These are phyloP conservation scores for Caenorhabditis tropicalis DNA, from an alignment of 1,140 invertebrate species.

Conservation along the genomic window DNA sequence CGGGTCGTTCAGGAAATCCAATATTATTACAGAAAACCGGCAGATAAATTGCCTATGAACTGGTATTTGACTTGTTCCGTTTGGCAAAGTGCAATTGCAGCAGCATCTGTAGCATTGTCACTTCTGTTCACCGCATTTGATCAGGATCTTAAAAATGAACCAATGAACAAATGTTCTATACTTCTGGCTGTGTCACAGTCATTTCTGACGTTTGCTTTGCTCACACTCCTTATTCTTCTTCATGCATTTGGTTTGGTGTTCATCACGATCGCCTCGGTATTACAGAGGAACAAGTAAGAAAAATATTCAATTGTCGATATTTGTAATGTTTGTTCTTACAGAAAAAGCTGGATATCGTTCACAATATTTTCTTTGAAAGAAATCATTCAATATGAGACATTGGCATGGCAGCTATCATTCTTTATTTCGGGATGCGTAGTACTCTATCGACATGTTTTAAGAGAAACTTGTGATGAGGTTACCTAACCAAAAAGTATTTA, in stretches of 20 bases:
- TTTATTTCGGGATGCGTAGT: slow-evolving; percentile 31
- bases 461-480: slow-evolving; percentile 39
- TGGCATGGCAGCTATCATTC: slow-evolving; percentile 25
- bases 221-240: slow-evolving; percentile 31
- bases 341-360: slow-evolving; percentile 26
- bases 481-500: not conserved
- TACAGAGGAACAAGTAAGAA: slow-evolving; percentile 10
- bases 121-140: slow-evolving; percentile 50
- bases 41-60: not conserved
- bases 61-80: slow-evolving; percentile 26
- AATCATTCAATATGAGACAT: slow-evolving; percentile 23
- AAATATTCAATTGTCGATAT: no score
- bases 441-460: slow-evolving; percentile 30
- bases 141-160: not conserved
- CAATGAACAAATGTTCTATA: slow-evolving; percentile 41
- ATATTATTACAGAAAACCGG: not conserved
- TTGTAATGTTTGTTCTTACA: no score
- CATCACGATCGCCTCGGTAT: not conserved
- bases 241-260: slow-evolving; percentile 3
- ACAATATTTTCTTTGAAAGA: slow-evolving; percentile 42
- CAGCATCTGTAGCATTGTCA: not conserved
- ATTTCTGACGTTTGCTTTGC: not conserved
- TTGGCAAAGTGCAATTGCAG: slow-evolving; percentile 36
- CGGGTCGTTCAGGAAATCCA: no score
- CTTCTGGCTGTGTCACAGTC: not conserved